Base-by-base conservation (phyloP, 2,888 invertebrate species). In the Eilema sororculum region DNA sequence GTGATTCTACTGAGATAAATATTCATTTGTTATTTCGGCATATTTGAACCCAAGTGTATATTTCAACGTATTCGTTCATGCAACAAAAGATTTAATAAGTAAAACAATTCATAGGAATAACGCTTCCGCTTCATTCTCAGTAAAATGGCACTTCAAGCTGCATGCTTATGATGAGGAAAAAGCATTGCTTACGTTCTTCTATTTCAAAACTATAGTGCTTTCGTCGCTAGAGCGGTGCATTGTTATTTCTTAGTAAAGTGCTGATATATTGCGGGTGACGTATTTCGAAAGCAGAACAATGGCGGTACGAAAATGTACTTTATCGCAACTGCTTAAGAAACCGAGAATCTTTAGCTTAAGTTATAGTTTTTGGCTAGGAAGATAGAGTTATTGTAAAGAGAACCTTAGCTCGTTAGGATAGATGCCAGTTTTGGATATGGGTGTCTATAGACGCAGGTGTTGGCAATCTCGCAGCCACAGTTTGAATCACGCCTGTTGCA, bases 161-260 rank as follows among this genome's bases (percentile, higher is more conserved):
- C 85, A 82, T 83, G 84, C 85, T 87, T 89, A 84, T 85, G 86
- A 89, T 89, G 89, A 91, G 90, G 89, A 90, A 90, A 91, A 92
- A 90, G 90, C 84, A 91, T 90, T 86, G 88, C 90, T 87, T 85
- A 81, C 85, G 86, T 82, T 86, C 86, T 86, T 87, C 87, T 88
- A 90, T 89, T 92, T 91, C 88, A 87, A 85, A 82, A 85, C 86
- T 85, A 87, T 88, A 91, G 90, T 90, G 90, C 91, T 90, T 88
- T 91, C 88, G 86, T 82, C 86, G 84, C 86, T 86, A 86, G 85
- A 87, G 86, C 86, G 84, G 79, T 85, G 90, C 91, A 93, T 93
- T 93, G 94, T 94, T 94, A 93, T 94, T 94, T 93, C 93, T 92
- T 86, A 89, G 87, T 82, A 83, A 86, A 92, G 91, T 88, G 90